Conservation (phyloP, 1,140 invertebrate genomes). For the Bombus consobrinus region DNA sequence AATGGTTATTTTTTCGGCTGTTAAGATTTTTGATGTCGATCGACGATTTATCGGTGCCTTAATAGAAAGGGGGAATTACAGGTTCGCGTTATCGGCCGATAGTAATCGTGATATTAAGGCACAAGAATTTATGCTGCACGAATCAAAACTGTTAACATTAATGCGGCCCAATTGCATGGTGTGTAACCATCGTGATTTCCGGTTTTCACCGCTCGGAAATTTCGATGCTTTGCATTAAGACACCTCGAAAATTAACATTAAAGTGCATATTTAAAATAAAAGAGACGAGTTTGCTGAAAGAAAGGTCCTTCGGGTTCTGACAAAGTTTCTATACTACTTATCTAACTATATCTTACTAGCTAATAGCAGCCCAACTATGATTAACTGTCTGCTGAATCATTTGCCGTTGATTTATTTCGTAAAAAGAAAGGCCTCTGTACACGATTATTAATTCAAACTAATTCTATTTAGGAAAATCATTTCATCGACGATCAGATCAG, state of each 20-base stretch:
- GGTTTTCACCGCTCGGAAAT: neutral
- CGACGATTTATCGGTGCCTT: constrained; percentile 35
- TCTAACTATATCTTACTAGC: too few species aligned
- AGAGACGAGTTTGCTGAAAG: neutral
- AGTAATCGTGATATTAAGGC: constrained; percentile 17
- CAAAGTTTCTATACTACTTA: neutral
- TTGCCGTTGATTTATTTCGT: neutral
- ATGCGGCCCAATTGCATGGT: neutral
- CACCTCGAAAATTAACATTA: neutral
- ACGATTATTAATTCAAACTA: neutral
- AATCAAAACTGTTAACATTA: constrained; percentile 15
- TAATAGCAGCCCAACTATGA: too few species aligned
- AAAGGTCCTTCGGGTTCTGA: neutral
- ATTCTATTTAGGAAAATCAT: neutral
- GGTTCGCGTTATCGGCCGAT: constrained; percentile 27
- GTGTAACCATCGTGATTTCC: neutral
- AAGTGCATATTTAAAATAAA: neutral
- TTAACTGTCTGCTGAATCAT: too few species aligned
- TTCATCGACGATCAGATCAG: neutral
- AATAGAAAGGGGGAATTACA: constrained; percentile 44
- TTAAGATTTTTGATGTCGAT: constrained; percentile 49
- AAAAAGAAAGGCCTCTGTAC: neutral
- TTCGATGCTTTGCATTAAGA: neutral
- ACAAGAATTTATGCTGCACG: neutral
- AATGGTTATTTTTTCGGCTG: constrained; percentile 47